Evolutionary conservation across 2,113 vertebrate genomes (phyloP).

Genomic region (Pelvicachromis taeniatus): DNA sequence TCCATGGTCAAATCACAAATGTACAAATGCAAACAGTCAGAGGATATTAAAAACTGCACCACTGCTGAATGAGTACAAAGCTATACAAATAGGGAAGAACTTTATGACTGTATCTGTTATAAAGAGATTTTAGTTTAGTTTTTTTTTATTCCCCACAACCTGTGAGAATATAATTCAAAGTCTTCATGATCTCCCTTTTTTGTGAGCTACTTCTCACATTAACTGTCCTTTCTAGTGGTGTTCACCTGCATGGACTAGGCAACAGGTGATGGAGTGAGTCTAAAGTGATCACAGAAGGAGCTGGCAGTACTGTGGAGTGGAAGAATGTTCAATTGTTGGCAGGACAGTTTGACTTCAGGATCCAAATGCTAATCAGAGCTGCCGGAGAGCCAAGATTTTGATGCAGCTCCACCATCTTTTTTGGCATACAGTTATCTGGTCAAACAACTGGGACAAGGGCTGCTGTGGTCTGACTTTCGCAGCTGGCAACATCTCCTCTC

Average conservation of each 20-base stretch:
- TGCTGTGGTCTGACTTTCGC: slow-evolving; percentile 8
- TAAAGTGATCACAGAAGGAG: not conserved
- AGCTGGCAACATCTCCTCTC: slow-evolving; percentile 36
- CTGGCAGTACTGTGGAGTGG: not conserved
- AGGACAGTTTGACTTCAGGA: not conserved
- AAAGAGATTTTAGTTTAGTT: not conserved
- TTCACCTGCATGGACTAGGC: slow-evolving; percentile 14
- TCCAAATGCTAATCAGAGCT: slow-evolving; percentile 21
- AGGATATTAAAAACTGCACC: rapidly evolving
- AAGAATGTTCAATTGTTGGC: slow-evolving; percentile 35
- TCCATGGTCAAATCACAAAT: not conserved
- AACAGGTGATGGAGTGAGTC: slow-evolving; percentile 23
- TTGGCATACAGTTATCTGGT: slow-evolving; percentile 27
- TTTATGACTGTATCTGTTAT: not conserved
- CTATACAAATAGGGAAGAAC: not conserved
- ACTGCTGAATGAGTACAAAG: not conserved
- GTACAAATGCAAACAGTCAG: not conserved
- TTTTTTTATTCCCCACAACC: not conserved
- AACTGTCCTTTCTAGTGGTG: not conserved
- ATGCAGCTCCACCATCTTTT: slow-evolving; percentile 7
- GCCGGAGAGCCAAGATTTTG: slow-evolving; percentile 12
- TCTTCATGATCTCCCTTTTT: not conserved
- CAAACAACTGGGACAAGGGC: slow-evolving; percentile 31
- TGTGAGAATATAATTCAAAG: not conserved
- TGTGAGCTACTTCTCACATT: not conserved